Evolutionary conservation across 53 echinoderm and acorn worm genomes (phyloP).

Genomic region (Luidia sarsii): DNA sequence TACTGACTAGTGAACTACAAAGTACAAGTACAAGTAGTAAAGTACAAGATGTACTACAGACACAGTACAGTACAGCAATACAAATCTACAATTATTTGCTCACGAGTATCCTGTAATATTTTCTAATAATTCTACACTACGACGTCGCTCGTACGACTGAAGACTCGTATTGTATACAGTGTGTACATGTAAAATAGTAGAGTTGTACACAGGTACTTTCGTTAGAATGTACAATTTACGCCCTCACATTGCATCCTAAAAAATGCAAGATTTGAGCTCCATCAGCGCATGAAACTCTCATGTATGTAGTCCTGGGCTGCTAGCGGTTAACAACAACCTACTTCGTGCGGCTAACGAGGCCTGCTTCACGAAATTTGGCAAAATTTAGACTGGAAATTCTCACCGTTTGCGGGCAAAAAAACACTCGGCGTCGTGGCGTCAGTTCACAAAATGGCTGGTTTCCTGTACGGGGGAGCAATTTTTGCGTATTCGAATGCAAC

Average conservation of each 20-base stretch:
- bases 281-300: background rate
- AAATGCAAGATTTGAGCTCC: background rate
- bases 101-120: too few species aligned
- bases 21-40: too few species aligned
- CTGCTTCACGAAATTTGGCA: constrained; percentile 9
- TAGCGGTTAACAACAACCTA: constrained; percentile 7
- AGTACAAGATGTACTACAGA: too few species aligned
- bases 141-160: too few species aligned
- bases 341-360: background rate
- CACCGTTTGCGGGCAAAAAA: constrained; percentile 7
- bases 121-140: too few species aligned
- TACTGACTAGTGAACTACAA: too few species aligned
- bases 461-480: background rate
- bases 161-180: too few species aligned
- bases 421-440: constrained; percentile 47
- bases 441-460: constrained; percentile 44
- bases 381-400: background rate
- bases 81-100: too few species aligned
- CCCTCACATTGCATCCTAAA: constrained; percentile 17
- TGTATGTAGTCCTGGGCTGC: background rate
- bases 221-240: constrained; percentile 37
- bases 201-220: constrained; percentile 52
- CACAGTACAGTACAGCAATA: too few species aligned
- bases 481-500: too few species aligned
- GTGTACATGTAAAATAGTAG: constrained; percentile 14